Evolutionary conservation across 2,888 invertebrate species (phyloP).

Genomic region (Lomographa bimaculata): DNA sequence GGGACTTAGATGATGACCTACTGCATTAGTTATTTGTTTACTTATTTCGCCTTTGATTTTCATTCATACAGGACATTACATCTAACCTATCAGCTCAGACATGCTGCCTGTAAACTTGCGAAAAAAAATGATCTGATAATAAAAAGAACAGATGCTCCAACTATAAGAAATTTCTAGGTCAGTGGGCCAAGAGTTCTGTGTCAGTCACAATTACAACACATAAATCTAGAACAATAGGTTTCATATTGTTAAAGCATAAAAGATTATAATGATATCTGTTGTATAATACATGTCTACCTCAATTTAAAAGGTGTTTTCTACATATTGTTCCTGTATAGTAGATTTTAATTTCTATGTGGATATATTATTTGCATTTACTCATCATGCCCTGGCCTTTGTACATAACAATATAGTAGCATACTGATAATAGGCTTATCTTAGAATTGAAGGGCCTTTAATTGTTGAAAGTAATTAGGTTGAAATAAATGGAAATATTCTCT

Average conservation of each 20-base stretch:
- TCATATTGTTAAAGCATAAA: conserved; percentile 12
- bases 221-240: conserved; percentile 13
- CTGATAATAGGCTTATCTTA: too few species aligned
- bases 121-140: conserved; percentile 1
- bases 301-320: too few species aligned
- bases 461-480: too few species aligned
- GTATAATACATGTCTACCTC: too few species aligned
- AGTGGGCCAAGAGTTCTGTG: conserved; percentile 27
- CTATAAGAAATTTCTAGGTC: conserved; percentile 20
- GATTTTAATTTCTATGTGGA: too few species aligned
- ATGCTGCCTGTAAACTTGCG: not conserved
- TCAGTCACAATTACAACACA: conserved; percentile 19
- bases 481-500: too few species aligned
- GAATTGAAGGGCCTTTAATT: too few species aligned
- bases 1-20: conserved; percentile 19
- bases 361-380: too few species aligned
- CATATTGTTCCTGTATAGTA: too few species aligned
- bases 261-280: conserved; percentile 1
- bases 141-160: too few species aligned
- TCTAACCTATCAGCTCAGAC: conserved; percentile 6
- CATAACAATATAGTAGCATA: too few species aligned
- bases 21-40: conserved; percentile 16
- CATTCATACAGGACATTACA: not conserved
- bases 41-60: conserved; percentile 7
- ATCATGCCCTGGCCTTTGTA: too few species aligned